Percentiles rank a stretch among this genome's conserved stretches.
These are phyloP conservation scores for Corbicula japonica DNA, from an alignment of 2,888 invertebrate genomes.

Conservation along the genomic window DNA sequence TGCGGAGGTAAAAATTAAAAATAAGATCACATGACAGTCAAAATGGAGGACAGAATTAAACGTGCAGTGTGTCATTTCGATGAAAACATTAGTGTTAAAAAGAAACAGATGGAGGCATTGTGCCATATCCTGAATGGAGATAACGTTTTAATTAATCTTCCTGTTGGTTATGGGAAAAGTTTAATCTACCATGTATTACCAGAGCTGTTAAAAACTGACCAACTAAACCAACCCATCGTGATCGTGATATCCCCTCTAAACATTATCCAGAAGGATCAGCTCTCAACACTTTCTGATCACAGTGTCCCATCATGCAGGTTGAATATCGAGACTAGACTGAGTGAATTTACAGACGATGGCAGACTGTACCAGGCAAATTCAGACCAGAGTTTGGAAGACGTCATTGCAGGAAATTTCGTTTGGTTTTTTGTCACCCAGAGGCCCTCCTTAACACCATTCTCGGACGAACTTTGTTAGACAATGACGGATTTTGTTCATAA, in stretches of 20 bases:
- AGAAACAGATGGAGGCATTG: too few relatives aligned
- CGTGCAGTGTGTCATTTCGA: too few relatives aligned
- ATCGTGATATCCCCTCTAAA: slow-evolving; percentile 43
- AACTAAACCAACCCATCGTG: slow-evolving; percentile 13
- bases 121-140: too few relatives aligned
- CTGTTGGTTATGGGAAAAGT: slow-evolving; percentile 50
- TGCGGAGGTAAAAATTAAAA: too few relatives aligned
- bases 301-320: slow-evolving; percentile 36
- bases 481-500: not conserved
- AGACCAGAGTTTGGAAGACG: not conserved
- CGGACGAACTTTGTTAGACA: slow-evolving; percentile 22
- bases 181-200: slow-evolving; percentile 43
- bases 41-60: too few relatives aligned
- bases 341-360: slow-evolving; percentile 15
- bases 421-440: slow-evolving; percentile 42
- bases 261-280: slow-evolving; percentile 52
- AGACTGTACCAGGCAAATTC: not conserved
- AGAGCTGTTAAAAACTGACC: slow-evolving; percentile 12
- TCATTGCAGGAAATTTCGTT: slow-evolving; percentile 5
- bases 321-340: slow-evolving; percentile 20
- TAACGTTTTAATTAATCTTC: too few relatives aligned
- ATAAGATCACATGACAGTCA: too few relatives aligned
- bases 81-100: too few relatives aligned
- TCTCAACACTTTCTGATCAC: slow-evolving; percentile 19
- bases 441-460: slow-evolving; percentile 28